phyloP scores from a whole-genome alignment of 2,113 vertebrate species.

The Noctilio leporinus region DNA sequence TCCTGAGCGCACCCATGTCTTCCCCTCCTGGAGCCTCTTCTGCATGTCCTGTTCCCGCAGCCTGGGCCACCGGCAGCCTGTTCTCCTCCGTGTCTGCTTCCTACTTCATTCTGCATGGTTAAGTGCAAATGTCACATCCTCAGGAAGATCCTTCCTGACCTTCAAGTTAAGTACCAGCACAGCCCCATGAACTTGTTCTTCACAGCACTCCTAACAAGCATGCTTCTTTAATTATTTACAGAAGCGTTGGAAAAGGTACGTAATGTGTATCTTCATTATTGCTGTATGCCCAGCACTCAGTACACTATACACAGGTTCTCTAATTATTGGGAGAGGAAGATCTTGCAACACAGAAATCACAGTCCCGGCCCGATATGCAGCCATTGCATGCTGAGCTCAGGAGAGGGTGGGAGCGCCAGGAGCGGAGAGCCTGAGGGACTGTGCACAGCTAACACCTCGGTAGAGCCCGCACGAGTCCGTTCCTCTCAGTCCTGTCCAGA shows the following conservation, averaged over 20 bases:
- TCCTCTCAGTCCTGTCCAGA: background rate
- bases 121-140: background rate
- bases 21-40: background rate
- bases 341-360: background rate
- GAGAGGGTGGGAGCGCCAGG: background rate
- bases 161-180: background rate
- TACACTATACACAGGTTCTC: background rate
- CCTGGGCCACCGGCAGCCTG: background rate
- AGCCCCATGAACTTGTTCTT: background rate
- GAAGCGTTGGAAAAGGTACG: background rate
- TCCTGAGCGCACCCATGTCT: background rate
- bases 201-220: background rate
- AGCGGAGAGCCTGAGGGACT: too few species aligned
- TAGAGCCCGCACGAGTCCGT: background rate
- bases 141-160: background rate
- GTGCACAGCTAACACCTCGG: background rate
- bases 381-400: background rate
- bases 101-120: background rate
- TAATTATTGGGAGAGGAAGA: background rate
- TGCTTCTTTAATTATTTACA: background rate
- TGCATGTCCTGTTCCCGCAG: rapidly evolving
- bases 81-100: background rate
- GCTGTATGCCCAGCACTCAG: background rate
- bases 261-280: background rate
- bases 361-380: background rate